Percentiles rank a stretch among this genome's conserved stretches.
These are phyloP conservation scores for Brienomyrus longianalis DNA, from an alignment of 2,113 vertebrate genomes.

Conservation along the genomic window DNA sequence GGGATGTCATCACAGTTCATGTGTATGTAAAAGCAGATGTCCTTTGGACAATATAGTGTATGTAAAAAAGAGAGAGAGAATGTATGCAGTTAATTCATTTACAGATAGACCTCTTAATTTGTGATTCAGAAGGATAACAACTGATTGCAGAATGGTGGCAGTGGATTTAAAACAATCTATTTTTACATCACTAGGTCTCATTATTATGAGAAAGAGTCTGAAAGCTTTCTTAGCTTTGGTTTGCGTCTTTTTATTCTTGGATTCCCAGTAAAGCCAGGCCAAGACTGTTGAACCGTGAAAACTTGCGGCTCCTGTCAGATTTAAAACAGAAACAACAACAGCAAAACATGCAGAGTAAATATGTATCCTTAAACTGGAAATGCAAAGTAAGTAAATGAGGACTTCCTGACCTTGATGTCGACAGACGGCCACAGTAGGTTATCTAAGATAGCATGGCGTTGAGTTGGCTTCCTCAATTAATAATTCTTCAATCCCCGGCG, in stretches of 20 bases:
- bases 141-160: neutral
- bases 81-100: neutral
- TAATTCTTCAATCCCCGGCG: neutral
- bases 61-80: neutral
- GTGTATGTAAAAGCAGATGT: no score
- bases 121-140: neutral
- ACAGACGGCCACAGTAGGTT: neutral
- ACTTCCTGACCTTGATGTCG: slow-evolving; percentile 10
- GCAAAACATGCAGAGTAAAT: neutral
- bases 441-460: neutral
- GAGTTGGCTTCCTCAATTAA: neutral
- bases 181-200: neutral
- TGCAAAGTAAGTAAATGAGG: neutral
- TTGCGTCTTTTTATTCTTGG: neutral
- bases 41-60: neutral
- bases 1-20: no score
- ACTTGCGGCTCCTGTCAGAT: neutral
- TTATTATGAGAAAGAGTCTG: neutral
- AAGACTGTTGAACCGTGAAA: neutral
- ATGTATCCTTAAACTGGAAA: neutral
- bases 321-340: neutral
- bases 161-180: neutral
- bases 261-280: neutral
- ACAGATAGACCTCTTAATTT: neutral
- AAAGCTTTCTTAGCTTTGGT: neutral